Evolutionary conservation across 2,888 invertebrate species (phyloP), one percentile per base, ranked within the genome.

Genomic region (Drosophila formosana): DNA sequence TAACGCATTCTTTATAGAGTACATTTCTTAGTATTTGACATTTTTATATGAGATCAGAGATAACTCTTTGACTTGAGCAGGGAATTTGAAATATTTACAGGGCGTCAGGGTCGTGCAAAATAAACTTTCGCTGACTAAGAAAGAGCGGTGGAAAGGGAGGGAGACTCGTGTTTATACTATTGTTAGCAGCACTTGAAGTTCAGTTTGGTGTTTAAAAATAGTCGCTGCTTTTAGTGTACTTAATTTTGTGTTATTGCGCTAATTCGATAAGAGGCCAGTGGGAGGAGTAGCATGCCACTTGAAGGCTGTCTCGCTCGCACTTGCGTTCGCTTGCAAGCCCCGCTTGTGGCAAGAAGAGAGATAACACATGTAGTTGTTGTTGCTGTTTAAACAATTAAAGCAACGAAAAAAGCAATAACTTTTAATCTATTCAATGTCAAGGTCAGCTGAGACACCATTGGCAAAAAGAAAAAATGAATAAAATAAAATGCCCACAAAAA

Each of bases 361-460:
- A 75, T 66, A 66, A 66, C 51, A 62, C 37, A 37, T n/a, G 11
- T 34, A 2, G 34, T 41, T 64, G 23, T 66, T 70, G 64, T 58
- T 71, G 28, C 64, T 73, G 67, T 62, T 57, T 73, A 58, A 66
- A 78, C 66, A 78, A 78, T 62, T 56, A 46, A 56, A 63, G 47
- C 45, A 56, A 34, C 34, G 25, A 13, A 56, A 47, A 61, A 53
- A 43, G 57, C 39, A 62, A 65, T 41, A 70, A 68, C 49, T 68
- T 77, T 64, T 74, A 77, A 89, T 88, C 77, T 80, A 89, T 85
- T 83, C 88, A 89, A 89, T 89, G 88, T 85, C 88, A 89, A 89
- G 88, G 88, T 89, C 90, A 83, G 49, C 11, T 46, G 53, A 53
- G 68, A 52, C 49, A 49, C 66, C 25, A 56, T 55, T 55, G 32